phyloP scores from a whole-genome alignment of 1,140 invertebrate genomes.

The Meteorus sp. region DNA sequence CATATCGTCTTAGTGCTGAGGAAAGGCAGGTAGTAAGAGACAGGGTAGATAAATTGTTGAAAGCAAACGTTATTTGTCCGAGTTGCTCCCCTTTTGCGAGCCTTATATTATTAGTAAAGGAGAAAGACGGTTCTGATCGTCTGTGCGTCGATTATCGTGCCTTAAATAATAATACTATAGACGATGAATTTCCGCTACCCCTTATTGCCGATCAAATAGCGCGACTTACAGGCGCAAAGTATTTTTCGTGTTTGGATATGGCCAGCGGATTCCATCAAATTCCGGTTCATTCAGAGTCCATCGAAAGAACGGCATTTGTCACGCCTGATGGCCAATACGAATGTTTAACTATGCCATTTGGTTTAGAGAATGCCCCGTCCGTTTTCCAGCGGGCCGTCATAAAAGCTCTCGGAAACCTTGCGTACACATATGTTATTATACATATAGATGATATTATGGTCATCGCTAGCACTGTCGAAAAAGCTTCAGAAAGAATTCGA shows the following conservation, averaged over 20 bases:
- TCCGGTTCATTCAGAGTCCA: slow-evolving; percentile 9
- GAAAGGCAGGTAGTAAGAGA: slow-evolving; percentile 2
- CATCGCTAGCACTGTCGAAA: slow-evolving; percentile 19
- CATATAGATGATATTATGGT: slow-evolving; percentile 33
- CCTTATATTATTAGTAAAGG: slow-evolving; percentile 22
- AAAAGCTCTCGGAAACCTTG: slow-evolving; percentile 17
- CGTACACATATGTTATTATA: background rate
- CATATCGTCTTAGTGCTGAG: slow-evolving; percentile 4
- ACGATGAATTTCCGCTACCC: slow-evolving; percentile 15
- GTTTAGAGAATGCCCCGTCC: background rate
- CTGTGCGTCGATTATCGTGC: slow-evolving; percentile 16
- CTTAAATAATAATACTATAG: slow-evolving; percentile 18
- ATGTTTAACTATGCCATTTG: slow-evolving; percentile 1
- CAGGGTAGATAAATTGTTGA: slow-evolving; percentile 4
- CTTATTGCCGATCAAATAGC: slow-evolving; percentile 53
- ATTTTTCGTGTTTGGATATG: slow-evolving; percentile 26
- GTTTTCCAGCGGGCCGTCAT: background rate
- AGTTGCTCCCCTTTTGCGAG: slow-evolving; percentile 15
- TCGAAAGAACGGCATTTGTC: slow-evolving; percentile 37
- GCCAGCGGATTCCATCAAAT: slow-evolving; percentile 20
- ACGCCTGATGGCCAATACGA: background rate
- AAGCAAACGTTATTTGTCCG: background rate
- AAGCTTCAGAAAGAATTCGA: slow-evolving; percentile 33
- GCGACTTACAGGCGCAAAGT: slow-evolving; percentile 35
- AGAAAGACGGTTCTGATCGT: slow-evolving; percentile 15